Conservation (phyloP, 2,797 vertebrate genomes). For the Neoniphon sammara region DNA sequence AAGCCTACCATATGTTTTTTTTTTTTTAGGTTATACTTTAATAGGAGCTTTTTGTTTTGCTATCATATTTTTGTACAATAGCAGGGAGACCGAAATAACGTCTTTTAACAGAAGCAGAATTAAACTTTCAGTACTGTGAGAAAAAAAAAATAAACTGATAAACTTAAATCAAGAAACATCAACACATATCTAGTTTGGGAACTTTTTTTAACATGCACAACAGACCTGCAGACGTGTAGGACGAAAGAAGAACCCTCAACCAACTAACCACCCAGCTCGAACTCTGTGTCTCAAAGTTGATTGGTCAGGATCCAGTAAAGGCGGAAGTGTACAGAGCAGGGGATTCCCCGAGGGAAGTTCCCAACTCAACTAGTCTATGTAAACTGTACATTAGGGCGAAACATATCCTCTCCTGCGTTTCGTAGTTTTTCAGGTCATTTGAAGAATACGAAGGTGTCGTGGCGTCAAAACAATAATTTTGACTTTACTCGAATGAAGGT, state of each 20-base stretch:
- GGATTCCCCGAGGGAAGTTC: constrained; percentile 92
- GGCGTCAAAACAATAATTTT: constrained; percentile 70
- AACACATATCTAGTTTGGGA: constrained; percentile 48
- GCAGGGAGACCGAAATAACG: no score
- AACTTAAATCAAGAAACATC: constrained; percentile 16
- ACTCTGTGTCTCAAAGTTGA: constrained; percentile 67
- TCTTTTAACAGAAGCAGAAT: no score
- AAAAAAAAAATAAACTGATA: no score
- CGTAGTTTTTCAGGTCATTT: constrained; percentile 65
- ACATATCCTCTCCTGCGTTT: constrained; percentile 79
- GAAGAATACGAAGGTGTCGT: constrained; percentile 63
- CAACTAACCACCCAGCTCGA: constrained; percentile 63
- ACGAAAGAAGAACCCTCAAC: constrained; percentile 74
- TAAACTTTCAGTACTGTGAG: no score
- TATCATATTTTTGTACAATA: no score
- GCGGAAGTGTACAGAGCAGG: constrained; percentile 83
- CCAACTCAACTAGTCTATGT: constrained; percentile 82
- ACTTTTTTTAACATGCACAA: constrained; percentile 65
- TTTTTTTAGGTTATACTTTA: no score
- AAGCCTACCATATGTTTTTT: no score
- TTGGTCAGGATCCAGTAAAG: constrained; percentile 75
- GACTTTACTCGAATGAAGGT: constrained; percentile 82
- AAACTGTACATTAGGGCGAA: constrained; percentile 77
- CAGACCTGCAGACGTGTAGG: constrained; percentile 75
- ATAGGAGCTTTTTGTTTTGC: no score